Base-by-base conservation (phyloP, 2,888 invertebrate species). In the Dryadula phaetusa region DNA sequence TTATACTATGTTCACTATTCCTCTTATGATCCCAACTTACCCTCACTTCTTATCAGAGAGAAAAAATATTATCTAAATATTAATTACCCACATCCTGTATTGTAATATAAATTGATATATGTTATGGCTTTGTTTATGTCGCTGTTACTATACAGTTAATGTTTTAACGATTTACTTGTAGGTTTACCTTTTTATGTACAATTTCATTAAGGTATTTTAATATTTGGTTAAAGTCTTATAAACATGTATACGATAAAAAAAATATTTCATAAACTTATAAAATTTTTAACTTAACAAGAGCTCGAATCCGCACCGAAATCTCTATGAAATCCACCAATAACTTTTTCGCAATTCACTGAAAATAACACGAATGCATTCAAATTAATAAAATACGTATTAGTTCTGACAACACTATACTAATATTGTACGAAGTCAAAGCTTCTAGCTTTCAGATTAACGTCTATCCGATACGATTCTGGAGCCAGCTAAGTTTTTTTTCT, bases 391-490 rank as follows among this genome's bases (percentile, higher is more conserved):
- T n/a, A n/a, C n/a, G n/a, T n/a, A n/a, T n/a, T n/a, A n/a, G n/a
- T 28, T 16, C 2, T 52, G 37, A 22, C 49, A 49, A 37, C 49
- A 34, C 62, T 62, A 49, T 16, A 8, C 1, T 12, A 4, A 46
- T 46, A 40, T 25, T 37, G 16, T 40, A 49, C 25, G 42, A 47
- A 74, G 76, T 67, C 70, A 69, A 73, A 69, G 80, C 83, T 85
- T 78, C 83, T 79, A 81, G 81, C 82, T 79, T 79, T 79, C 75
- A 77, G 80, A 79, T 79, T 76, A 72, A 77, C 76, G 69, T 76
- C 75, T 76, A 78, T 79, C 78, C 71, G 76, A 73, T 72, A 74
- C 78, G 73, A 62, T 62, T 16, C 14, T 14, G 25, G 16, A 42
- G 7, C 47, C 47, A 7, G 49, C 49, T 49, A 40, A 42, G 22